Base-by-base conservation (phyloP, 2,888 invertebrate genomes). In the Pheosia gnoma region DNA sequence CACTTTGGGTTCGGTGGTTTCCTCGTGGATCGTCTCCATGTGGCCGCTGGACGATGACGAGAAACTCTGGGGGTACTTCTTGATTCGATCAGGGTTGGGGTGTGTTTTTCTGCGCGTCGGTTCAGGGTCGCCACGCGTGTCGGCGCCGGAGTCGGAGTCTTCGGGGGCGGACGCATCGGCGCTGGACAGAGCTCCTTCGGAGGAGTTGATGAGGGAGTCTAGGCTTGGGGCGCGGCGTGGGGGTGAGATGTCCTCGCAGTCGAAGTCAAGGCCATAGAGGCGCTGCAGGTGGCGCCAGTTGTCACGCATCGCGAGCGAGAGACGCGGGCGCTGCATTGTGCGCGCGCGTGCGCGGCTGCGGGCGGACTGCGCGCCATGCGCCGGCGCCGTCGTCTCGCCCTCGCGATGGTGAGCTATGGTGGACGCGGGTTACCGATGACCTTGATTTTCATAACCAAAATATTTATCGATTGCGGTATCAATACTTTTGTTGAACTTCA, bases 1-100 rank as follows among this genome's bases (percentile, higher is more conserved):
- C 79, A 97, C 95, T 91, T 97, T 97, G n/a, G 96, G 96, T 83
- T 97, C 97, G 56, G 92, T 93, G 47, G 95, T 95, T 80, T 97
- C 97, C 86, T 97, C 97, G 63, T 96, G 95, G 69, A 97, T 97
- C 58, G 97, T 97, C 87, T 97, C 97, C 97, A 97, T 97, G 85
- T 95, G 95, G 74, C 89, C 95, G 84, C 94, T 95, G 80, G 95
- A 95, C 72, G 93, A 93, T 36, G 93, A 94, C 71, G 94, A 94
- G 87, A 84, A 93, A 81, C 91, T 93, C 72, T 94, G 93, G 9
- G 86, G 88, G 76, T 85, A 91, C 81, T 91, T 93, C 81, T 91
- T 86, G 76, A 86, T 77, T 63, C 83, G 75, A 49, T 82, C 81
- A 43, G 78, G 70, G 68, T 81, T 84, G 62, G 78, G 67, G 66